Evolutionary conservation across 2,797 vertebrate genomes (phyloP).

Genomic region (Taenioides sp.): DNA sequence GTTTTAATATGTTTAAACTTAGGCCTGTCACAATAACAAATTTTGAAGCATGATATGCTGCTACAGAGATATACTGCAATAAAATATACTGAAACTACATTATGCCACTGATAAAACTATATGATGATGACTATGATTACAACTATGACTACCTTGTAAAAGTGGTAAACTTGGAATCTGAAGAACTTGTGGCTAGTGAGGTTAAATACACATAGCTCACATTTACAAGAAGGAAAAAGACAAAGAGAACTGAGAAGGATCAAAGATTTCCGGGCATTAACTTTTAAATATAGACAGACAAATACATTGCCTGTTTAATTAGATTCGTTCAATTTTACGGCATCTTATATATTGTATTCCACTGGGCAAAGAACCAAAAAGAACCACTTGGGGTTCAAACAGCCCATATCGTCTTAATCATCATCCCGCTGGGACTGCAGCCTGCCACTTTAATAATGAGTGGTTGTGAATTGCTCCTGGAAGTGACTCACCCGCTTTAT

Average conservation of each 20-base stretch:
- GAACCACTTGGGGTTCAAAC: neutral
- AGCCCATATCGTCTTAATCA: slow-evolving; percentile 2
- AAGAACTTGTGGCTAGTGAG: neutral
- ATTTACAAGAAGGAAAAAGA: neutral
- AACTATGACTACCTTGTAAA: neutral
- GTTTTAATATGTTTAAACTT: too few relatives aligned
- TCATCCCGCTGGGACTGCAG: neutral
- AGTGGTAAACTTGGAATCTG: neutral
- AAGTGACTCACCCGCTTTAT: slow-evolving; percentile 14
- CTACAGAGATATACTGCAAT: too few relatives aligned
- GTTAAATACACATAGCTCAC: neutral
- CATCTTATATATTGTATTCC: neutral
- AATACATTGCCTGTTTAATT: neutral
- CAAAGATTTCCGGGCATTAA: neutral
- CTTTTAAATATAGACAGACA: neutral
- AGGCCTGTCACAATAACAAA: too few relatives aligned
- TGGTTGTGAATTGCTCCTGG: neutral
- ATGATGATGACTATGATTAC: neutral
- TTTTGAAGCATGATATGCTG: too few relatives aligned
- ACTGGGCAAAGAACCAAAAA: neutral
- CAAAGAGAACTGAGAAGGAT: neutral
- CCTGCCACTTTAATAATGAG: neutral
- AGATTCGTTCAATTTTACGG: neutral
- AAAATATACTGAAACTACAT: too few relatives aligned
- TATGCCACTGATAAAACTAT: too few relatives aligned